phyloP scores from a whole-genome alignment of 1,140 invertebrate species.

The Hydropsyche tenuis region DNA sequence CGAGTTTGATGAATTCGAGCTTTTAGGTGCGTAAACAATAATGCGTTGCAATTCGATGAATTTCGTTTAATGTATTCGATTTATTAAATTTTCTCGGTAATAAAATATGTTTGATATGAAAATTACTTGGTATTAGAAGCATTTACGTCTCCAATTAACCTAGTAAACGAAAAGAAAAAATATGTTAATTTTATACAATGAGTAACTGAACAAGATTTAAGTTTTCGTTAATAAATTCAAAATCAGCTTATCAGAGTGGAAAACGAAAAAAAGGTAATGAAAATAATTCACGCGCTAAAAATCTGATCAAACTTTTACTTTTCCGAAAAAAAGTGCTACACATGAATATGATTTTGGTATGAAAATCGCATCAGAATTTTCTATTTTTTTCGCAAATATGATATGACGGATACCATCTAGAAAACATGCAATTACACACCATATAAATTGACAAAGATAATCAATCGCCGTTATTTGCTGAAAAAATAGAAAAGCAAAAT shows the following conservation, averaged over 20 bases:
- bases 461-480: no score
- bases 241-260: slow-evolving; percentile 29
- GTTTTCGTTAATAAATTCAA: slow-evolving; percentile 25
- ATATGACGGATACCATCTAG: no score
- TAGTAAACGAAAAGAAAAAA: slow-evolving; percentile 25
- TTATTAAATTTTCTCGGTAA: neutral
- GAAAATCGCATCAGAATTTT: neutral
- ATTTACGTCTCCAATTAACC: slow-evolving; percentile 26
- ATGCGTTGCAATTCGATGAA: no score
- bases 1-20: no score
- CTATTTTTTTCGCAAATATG: no score
- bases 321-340: neutral
- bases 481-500: no score
- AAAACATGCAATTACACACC: no score
- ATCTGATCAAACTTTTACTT: slow-evolving; percentile 25
- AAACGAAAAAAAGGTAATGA: slow-evolving; percentile 16
- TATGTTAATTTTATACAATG: slow-evolving; percentile 22
- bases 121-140: neutral
- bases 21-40: no score
- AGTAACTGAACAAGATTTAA: slow-evolving; percentile 1
- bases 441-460: no score
- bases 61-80: no score
- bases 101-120: slow-evolving; percentile 7
- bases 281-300: slow-evolving; percentile 21
- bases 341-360: neutral